Percentiles rank a stretch among this genome's conserved stretches.
Conservation (phyloP, 2,113 vertebrate species). For the Platanista minor region DNA sequence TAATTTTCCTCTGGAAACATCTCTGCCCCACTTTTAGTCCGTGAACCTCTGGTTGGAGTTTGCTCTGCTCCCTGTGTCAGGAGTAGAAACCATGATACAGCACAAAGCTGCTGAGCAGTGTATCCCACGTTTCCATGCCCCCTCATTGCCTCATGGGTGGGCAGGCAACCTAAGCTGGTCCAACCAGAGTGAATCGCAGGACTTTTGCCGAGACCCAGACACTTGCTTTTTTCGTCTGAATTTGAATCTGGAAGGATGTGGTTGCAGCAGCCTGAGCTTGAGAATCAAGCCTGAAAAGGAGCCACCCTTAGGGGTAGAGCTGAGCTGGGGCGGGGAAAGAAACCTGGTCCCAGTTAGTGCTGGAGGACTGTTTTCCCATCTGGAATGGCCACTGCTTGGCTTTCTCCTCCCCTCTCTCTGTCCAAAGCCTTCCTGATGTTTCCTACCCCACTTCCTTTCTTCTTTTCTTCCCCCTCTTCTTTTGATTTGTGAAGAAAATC, state of each 20-base stretch:
- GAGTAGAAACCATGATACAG: background rate
- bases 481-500: background rate
- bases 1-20: background rate
- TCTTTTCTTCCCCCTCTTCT: background rate
- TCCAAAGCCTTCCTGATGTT: background rate
- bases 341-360: background rate
- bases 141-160: background rate
- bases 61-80: background rate
- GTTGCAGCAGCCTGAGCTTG: background rate
- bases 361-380: rapidly evolving
- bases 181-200: background rate
- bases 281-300: background rate
- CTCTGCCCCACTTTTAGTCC: background rate
- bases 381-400: rapidly evolving
- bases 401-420: background rate
- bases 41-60: background rate
- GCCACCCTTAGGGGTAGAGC: background rate
- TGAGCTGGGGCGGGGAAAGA: background rate
- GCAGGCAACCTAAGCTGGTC: background rate
- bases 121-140: background rate
- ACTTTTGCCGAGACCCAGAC: background rate
- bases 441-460: background rate
- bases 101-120: background rate
- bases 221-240: background rate
- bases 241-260: background rate